phyloP scores from a whole-genome alignment of 2,888 invertebrate species.

The Scaptomyza cyrtandrae region DNA sequence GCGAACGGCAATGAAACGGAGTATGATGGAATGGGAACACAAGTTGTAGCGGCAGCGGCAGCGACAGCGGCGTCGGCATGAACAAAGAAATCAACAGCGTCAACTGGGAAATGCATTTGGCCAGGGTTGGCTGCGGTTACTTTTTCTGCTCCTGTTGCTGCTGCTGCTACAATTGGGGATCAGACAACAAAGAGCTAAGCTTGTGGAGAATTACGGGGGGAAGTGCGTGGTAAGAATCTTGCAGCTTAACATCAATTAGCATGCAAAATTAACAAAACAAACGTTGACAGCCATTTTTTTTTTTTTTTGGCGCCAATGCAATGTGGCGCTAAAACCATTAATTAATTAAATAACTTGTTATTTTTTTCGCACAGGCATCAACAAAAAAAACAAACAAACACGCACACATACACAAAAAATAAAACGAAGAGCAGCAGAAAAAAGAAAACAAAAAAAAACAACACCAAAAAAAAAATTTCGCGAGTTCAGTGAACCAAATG shows the following conservation, averaged over 20 bases:
- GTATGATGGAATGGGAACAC: background rate
- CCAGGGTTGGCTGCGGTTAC: slow-evolving; percentile 20
- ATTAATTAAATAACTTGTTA: slow-evolving; percentile 17
- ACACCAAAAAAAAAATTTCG: slow-evolving; percentile 17
- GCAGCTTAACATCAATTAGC: slow-evolving; percentile 32
- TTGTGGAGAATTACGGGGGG: slow-evolving; percentile 5
- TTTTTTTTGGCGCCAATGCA: slow-evolving; percentile 25
- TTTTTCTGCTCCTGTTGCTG: background rate
- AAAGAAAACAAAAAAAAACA: background rate
- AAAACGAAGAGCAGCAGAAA: slow-evolving; percentile 13
- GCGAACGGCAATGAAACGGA: background rate
- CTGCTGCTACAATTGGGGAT: slow-evolving; percentile 4
- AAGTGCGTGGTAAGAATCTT: background rate
- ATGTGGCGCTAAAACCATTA: slow-evolving; percentile 8
- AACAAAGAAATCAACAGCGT: slow-evolving; percentile 37
- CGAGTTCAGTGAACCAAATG: slow-evolving; percentile 46
- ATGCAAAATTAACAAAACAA: slow-evolving; percentile 6
- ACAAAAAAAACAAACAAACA: slow-evolving; percentile 7
- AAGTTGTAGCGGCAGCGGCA: background rate
- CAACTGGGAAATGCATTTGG: slow-evolving; percentile 66
- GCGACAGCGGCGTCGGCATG: slow-evolving; percentile 6
- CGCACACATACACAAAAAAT: slow-evolving; percentile 6
- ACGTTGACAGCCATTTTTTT: slow-evolving; percentile 7
- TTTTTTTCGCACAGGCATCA: slow-evolving; percentile 4
- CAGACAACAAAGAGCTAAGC: slow-evolving; percentile 66